These are phyloP conservation scores for Microcebus murinus DNA, from an alignment of 2,113 vertebrate genomes.

Conservation along the genomic window DNA sequence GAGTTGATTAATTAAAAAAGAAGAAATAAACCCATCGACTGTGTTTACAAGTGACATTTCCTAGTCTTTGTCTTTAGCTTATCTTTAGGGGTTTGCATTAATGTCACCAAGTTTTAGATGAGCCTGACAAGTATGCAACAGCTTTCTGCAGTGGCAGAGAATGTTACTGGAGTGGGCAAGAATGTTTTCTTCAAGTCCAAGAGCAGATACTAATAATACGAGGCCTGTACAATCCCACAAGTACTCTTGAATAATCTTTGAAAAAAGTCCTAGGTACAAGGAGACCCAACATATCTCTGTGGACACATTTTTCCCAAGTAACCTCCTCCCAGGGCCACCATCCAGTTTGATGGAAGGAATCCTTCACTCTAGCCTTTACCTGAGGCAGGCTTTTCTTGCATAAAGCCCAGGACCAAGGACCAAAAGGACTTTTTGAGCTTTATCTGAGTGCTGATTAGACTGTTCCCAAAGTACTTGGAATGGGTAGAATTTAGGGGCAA, in stretches of 20 bases:
- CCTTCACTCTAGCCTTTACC: not conserved
- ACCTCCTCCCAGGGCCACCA: no score
- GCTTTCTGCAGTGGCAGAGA: not conserved
- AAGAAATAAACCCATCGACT: constrained; percentile 4
- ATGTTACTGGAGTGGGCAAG: not conserved
- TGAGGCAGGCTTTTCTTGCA: not conserved
- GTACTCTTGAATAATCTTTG: not conserved
- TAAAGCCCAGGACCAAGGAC: not conserved
- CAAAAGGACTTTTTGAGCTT: not conserved
- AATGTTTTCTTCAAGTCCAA: not conserved
- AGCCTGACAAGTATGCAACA: not conserved
- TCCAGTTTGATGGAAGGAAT: not conserved
- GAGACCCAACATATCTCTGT: not conserved
- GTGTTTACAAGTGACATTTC: not conserved
- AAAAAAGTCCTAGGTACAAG: not conserved
- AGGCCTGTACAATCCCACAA: not conserved
- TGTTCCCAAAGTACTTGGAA: not conserved
- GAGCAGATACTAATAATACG: not conserved
- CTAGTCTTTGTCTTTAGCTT: constrained; percentile 40
- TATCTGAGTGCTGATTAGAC: not conserved
- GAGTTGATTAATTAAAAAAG: constrained; percentile 10
- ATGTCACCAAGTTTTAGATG: not conserved
- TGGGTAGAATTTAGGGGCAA: not conserved
- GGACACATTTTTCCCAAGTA: not conserved
- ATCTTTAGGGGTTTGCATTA: not conserved